A percentile compares a stretch with the other conserved stretches of the same genome.
These are phyloP conservation scores for Cryptotermes secundus DNA, from an alignment of 1,140 invertebrate genomes.

Conservation along the genomic window DNA sequence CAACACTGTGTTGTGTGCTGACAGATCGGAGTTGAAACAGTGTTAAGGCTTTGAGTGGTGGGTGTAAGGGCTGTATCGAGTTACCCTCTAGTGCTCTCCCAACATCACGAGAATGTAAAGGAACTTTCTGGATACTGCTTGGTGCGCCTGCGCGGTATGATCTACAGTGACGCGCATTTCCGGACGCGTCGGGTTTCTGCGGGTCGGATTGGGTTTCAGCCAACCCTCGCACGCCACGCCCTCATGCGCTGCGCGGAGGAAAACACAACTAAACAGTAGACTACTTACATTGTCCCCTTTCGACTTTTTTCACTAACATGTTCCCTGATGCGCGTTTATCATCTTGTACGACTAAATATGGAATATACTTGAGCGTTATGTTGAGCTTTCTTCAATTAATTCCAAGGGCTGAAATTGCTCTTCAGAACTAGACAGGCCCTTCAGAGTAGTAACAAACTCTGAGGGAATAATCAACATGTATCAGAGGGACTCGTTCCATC, in stretches of 20 bases:
- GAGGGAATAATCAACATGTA: no score
- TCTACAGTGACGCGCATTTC: constrained; percentile 28
- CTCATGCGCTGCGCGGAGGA: background rate
- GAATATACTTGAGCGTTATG: no score
- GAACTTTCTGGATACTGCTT: no score
- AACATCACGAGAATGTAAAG: background rate
- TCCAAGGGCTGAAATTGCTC: no score
- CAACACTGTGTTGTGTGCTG: constrained; percentile 20
- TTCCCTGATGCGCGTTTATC: no score
- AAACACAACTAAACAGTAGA: background rate
- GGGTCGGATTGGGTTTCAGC: constrained; percentile 23
- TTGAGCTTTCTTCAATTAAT: no score
- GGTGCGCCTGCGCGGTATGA: constrained; percentile 15
- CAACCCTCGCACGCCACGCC: constrained; percentile 1
- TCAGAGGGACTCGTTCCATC: no score
- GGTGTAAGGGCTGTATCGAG: background rate
- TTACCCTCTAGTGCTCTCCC: background rate
- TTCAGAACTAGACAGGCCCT: no score
- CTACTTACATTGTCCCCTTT: background rate
- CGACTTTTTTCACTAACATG: background rate
- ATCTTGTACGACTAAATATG: no score
- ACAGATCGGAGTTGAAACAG: background rate
- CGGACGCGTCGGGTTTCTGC: constrained; percentile 24
- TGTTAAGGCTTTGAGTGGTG: background rate
- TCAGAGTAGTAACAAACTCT: no score